Percentiles rank a stretch among this genome's conserved stretches.
phyloP scores from a whole-genome alignment of 2,113 vertebrate species.

The Anguilla rostrata region DNA sequence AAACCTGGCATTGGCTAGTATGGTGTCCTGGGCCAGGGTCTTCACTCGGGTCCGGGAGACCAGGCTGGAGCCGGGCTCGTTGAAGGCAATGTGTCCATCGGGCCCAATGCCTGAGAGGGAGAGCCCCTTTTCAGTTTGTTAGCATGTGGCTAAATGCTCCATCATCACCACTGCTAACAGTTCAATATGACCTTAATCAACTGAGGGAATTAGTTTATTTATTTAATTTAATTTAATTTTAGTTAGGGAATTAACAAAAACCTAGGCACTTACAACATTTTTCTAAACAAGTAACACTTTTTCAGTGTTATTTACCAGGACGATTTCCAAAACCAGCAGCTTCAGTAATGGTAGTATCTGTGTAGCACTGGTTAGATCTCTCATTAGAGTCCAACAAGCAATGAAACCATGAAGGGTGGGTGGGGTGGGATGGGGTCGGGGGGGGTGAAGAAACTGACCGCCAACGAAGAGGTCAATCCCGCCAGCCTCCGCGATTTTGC shows the following conservation, averaged over 20 bases:
- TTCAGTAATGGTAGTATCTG: too few species aligned
- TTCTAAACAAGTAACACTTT: too few species aligned
- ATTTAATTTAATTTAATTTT: too few species aligned
- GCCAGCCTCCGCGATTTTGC: slow-evolving; percentile 86
- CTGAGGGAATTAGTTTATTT: too few species aligned
- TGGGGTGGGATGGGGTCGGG: too few species aligned
- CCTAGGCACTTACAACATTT: too few species aligned
- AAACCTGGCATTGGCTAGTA: slow-evolving; percentile 93
- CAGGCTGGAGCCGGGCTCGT: slow-evolving; percentile 92
- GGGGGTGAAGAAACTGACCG: slow-evolving; percentile 67
- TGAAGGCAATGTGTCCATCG: slow-evolving; percentile 95
- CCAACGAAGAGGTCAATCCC: slow-evolving; percentile 96
- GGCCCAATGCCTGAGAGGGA: slow-evolving; percentile 84
- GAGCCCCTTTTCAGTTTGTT: not conserved
- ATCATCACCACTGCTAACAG: not conserved
- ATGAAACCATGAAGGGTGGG: too few species aligned
- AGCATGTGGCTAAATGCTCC: not conserved
- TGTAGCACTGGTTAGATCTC: too few species aligned
- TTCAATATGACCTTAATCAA: not conserved
- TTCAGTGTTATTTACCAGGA: too few species aligned
- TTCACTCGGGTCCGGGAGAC: slow-evolving; percentile 92
- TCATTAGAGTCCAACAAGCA: too few species aligned
- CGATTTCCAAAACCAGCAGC: too few species aligned
- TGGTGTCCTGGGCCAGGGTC: slow-evolving; percentile 92
- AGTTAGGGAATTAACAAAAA: not conserved